phyloP scores from a whole-genome alignment of 1,140 invertebrate species.

The Meloidogyne exigua region DNA sequence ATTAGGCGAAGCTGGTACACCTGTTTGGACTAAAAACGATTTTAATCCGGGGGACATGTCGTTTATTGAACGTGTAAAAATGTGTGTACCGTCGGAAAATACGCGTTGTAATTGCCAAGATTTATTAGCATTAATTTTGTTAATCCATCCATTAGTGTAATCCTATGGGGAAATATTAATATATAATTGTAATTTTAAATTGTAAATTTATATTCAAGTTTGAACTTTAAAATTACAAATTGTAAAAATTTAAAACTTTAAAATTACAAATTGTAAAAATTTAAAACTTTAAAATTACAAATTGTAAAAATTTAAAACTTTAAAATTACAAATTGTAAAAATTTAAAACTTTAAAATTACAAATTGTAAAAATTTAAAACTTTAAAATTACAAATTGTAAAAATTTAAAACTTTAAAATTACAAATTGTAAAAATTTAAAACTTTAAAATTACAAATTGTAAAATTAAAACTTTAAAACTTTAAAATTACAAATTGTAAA shows the following conservation, averaged over 20 bases:
- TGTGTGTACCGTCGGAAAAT: slow-evolving; percentile 16
- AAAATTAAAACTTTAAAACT: no score
- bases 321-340: no score
- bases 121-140: not conserved
- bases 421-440: no score
- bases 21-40: slow-evolving; percentile 11
- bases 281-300: not conserved
- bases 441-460: no score
- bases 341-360: not conserved
- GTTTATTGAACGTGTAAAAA: slow-evolving; percentile 21
- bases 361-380: no score
- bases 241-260: not conserved
- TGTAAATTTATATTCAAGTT: no score
- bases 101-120: slow-evolving; percentile 9
- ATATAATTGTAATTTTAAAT: no score
- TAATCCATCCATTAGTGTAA: not conserved
- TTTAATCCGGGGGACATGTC: slow-evolving; percentile 17
- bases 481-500: no score
- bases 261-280: not conserved
- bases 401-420: not conserved
- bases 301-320: no score
- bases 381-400: no score
- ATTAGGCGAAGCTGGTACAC: slow-evolving; percentile 20
- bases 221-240: not conserved
- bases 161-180: not conserved